Base-by-base conservation (phyloP, 2,113 vertebrate species). In the Octodon degus region DNA sequence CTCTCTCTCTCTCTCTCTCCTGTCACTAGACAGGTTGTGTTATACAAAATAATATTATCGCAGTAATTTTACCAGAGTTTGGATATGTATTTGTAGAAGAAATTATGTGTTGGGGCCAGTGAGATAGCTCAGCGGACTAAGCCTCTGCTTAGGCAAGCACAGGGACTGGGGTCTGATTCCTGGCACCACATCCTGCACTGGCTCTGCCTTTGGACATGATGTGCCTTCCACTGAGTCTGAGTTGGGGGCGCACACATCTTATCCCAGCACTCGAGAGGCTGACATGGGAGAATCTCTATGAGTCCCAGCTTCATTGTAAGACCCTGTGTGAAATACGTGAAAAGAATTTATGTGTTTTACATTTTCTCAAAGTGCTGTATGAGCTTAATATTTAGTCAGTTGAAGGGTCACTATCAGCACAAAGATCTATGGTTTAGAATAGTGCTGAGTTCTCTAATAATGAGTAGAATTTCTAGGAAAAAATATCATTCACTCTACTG, bases 381-480 rank as follows among this genome's bases (percentile, higher is more conserved):
- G 32, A 91, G 17, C 30, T 76, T 86, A 76, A 24, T 89, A 37
- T 82, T 90, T 96, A 76, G 25, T 77, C 43, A 77, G 4, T 96
- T 94, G 55, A 74, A 93, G 74, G 20, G 89, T 30, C 13, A 77
- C 2, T 86, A 83, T 32, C 68, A 93, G 65, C 10, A 58, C 47
- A 86, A 5, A 83, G 10, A 60, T 89, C 27, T 93, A 7, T 94
- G 76, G 30, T 68, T 85, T 88, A 77, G 87, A 74, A 81, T 68
- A 94, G 7, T 82, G 37, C 6, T 34, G 17, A 81, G 24, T 86
- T 81, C 72, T 19, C 30, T 5, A 50, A 8, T 68, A 89, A 89
- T 25, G 94, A 88, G 20, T 67, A 80, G 19, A 95, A 58, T 83
- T 89, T 83, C 72, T 83, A 96, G 74, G 67, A 91, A 81, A 82